Base-by-base conservation (phyloP, 2,888 invertebrate species). In the Galeopsomyia nigrocyanea region DNA sequence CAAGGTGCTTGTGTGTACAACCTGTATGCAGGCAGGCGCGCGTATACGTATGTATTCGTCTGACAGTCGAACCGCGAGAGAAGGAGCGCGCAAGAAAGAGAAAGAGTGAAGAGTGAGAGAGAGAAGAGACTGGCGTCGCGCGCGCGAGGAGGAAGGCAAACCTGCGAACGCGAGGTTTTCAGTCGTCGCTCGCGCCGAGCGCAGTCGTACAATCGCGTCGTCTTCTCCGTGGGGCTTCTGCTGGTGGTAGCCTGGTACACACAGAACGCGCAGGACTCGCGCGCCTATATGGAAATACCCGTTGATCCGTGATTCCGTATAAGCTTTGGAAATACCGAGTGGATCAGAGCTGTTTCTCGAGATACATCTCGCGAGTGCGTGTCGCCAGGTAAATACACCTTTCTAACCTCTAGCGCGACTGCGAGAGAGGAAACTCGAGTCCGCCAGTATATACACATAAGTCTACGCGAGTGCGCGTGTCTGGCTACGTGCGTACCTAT, bases 101-200 rank as follows among this genome's bases (percentile, higher is more conserved):
- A 39, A 10, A 26, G 62, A 62, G n/a, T 22, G 47, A 39, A n/a
- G 26, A 60, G 22, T 13, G 22, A 26, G 63, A 50, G 62, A 62
- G n/a, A 51, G 47, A 39, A n/a, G 31, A 22, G 49, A 62, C 53
- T 46, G 55, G 62, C 62, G 49, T 19, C 39, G 61, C 47, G 61
- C 21, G 61, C 16, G 2, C 58, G 14, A 49, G 26, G 47, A 21
- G 17, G 58, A 58, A 67, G 67, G 67, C 10, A 39, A 39, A 7
- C 39, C 39, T 39, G 39, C 7, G 39, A 39, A 39, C 39, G 39
- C 10, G 39, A 39, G 10, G 39, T 39, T 39, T 60, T 66, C 60
- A 71, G 60, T 66, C 65, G 65, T 65, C 71, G 65, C 60, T 65
- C 71, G 61, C 66, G 51, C 66, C 61, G 66, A 64, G 46, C 51